Conservation (phyloP, 2,113 vertebrate genomes). For the Okapia johnstoni region DNA sequence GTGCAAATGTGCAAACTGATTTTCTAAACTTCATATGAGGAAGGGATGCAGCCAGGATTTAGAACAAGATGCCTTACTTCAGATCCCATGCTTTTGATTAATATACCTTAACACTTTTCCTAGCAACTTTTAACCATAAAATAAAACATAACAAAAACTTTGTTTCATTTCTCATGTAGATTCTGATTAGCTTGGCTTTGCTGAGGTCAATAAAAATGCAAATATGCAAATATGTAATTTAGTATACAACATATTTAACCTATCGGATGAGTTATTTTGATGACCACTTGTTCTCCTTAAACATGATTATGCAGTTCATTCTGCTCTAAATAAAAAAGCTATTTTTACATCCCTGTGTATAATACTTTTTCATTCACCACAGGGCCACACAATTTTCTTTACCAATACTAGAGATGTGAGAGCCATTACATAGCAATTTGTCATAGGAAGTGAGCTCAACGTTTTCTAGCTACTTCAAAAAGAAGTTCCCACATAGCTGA, state of each 20-base stretch:
- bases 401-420: background rate
- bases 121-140: background rate
- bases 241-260: background rate
- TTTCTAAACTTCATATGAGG: background rate
- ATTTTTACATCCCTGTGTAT: background rate
- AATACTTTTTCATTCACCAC: background rate
- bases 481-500: background rate
- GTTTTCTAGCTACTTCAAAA: background rate
- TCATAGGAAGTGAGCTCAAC: background rate
- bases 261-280: background rate
- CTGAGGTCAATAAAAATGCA: background rate
- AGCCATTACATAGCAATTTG: background rate
- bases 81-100: background rate
- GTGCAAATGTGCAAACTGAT: background rate
- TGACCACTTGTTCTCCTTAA: background rate
- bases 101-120: background rate
- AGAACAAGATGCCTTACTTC: background rate
- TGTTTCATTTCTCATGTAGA: background rate
- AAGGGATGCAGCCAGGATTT: background rate
- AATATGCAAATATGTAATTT: background rate
- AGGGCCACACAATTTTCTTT: background rate
- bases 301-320: background rate
- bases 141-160: background rate
- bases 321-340: background rate
- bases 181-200: background rate